Evolutionary conservation across 2,888 invertebrate species (phyloP).

Genomic region (Argynnis bischoffii): DNA sequence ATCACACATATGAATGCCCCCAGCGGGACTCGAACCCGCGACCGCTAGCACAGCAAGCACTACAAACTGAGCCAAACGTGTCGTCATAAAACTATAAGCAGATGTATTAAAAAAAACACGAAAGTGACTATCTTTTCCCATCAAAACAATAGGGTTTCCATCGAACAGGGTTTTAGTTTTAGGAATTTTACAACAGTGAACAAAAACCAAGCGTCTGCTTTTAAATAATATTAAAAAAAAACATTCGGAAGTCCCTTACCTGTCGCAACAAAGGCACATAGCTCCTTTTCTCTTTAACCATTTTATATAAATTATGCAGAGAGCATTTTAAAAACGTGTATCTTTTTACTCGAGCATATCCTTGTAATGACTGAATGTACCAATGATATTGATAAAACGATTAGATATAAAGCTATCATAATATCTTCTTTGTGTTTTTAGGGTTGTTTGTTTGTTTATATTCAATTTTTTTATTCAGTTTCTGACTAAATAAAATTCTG

Average conservation of each 20-base stretch:
- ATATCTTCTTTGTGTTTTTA: background rate
- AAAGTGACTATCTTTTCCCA: too few species aligned
- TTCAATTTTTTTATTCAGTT: background rate
- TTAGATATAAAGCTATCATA: constrained; percentile 26
- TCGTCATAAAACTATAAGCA: too few species aligned
- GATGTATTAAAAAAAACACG: too few species aligned
- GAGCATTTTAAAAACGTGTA: background rate
- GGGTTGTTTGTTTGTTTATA: background rate
- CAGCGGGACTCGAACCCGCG: too few species aligned
- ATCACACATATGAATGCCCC: too few species aligned
- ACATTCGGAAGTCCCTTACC: constrained; percentile 38
- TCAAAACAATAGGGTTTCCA: too few species aligned
- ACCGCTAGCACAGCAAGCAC: too few species aligned
- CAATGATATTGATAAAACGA: constrained; percentile 31
- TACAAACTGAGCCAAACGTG: too few species aligned
- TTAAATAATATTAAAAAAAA: constrained; percentile 5
- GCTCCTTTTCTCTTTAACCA: constrained; percentile 29
- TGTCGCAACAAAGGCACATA: constrained; percentile 52
- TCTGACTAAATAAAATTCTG: background rate
- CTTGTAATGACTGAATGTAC: constrained; percentile 25
- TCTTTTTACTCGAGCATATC: constrained; percentile 15
- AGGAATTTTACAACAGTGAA: too few species aligned
- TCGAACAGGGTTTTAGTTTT: too few species aligned
- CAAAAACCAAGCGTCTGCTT: background rate
- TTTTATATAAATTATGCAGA: constrained; percentile 2